A percentile compares a stretch with the other conserved stretches of the same genome.
Conservation (phyloP, 2,797 vertebrate genomes). For the Thamnophis elegans region DNA sequence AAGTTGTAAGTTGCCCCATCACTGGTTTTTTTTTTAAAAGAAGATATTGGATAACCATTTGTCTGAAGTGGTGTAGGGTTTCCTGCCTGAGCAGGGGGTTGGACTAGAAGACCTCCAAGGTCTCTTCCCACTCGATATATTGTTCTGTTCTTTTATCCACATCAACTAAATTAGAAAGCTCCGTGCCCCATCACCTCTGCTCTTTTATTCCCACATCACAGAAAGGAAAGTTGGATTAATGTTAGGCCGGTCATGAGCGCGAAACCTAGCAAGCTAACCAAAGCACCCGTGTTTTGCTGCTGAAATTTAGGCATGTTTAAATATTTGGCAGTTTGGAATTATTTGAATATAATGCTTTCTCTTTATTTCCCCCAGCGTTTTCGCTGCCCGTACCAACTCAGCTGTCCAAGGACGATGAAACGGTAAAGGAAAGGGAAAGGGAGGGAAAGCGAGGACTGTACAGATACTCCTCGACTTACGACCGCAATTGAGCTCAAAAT, state of each 20-base stretch:
- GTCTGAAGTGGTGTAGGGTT: too few species aligned
- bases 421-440: slow-evolving; percentile 64
- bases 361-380: slow-evolving; percentile 56
- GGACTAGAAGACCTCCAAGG: too few species aligned
- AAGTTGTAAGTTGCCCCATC: too few species aligned
- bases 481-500: not conserved
- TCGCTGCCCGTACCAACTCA: slow-evolving; percentile 67
- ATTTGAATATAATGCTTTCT: not conserved
- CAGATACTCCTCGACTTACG: not conserved
- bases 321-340: not conserved
- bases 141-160: not conserved
- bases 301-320: not conserved
- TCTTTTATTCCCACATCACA: not conserved
- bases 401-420: slow-evolving; percentile 68
- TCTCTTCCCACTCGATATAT: too few species aligned
- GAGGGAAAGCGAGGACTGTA: too few species aligned
- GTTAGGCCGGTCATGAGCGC: rapidly evolving
- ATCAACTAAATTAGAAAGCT: too few species aligned
- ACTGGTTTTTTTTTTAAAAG: too few species aligned
- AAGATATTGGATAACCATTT: too few species aligned
- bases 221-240: not conserved
- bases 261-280: not conserved
- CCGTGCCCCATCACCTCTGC: not conserved
- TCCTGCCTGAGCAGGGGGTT: too few species aligned
- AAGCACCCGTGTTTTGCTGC: not conserved